Percentiles rank a stretch among this genome's conserved stretches.
Conservation (phyloP, 2,888 invertebrate species). For the Tryphoninae sp. region DNA sequence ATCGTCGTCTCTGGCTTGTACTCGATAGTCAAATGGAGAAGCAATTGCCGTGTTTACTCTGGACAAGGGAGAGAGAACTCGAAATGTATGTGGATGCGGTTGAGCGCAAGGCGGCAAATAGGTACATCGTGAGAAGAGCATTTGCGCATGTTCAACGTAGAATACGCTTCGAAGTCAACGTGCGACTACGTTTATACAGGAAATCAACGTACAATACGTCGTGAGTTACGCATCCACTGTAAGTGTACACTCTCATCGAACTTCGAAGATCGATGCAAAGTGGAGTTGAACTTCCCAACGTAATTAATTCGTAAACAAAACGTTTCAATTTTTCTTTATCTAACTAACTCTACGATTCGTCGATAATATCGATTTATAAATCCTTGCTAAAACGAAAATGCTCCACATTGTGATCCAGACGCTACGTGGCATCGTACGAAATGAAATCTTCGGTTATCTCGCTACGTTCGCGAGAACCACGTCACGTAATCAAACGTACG, state of each 20-base stretch:
- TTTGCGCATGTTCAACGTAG: slow-evolving; percentile 13
- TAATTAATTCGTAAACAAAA: no score
- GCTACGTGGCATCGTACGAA: no score
- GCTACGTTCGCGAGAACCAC: not conserved
- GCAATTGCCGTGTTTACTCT: slow-evolving; percentile 58
- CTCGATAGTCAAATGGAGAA: slow-evolving; percentile 51
- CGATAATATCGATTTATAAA: no score
- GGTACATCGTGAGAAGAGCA: slow-evolving; percentile 32
- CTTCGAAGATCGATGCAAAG: no score
- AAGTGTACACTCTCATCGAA: no score
- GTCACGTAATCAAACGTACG: not conserved
- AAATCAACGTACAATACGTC: no score
- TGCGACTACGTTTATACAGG: not conserved
- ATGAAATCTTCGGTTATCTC: no score
- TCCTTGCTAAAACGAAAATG: no score
- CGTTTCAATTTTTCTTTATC: no score
- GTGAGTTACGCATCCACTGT: no score
- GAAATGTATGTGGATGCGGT: slow-evolving; percentile 25
- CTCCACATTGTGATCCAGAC: no score
- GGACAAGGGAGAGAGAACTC: slow-evolving; percentile 10
- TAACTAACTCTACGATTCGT: no score
- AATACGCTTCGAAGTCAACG: not conserved
- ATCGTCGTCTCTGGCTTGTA: slow-evolving; percentile 33
- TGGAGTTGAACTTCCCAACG: not conserved
- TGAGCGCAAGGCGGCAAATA: slow-evolving; percentile 41